Percentiles rank a stretch among this genome's conserved stretches.
These are phyloP conservation scores for Buceros bicornis DNA, from an alignment of 2,797 vertebrate genomes.

Conservation along the genomic window DNA sequence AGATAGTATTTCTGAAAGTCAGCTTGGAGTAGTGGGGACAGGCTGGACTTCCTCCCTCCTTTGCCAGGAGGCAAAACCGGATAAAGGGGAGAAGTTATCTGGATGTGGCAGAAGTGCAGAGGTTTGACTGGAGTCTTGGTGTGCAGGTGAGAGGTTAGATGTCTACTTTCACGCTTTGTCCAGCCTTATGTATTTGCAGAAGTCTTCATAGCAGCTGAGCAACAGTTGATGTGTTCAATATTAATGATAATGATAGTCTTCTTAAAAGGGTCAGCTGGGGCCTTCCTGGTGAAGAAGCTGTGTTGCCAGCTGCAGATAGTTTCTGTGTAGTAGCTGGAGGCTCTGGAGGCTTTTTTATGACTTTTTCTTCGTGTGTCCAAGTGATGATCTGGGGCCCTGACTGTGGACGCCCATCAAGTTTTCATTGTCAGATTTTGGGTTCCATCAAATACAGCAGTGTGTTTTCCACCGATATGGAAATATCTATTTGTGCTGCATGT, in stretches of 20 bases:
- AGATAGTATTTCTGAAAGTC: background rate
- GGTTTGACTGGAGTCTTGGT: background rate
- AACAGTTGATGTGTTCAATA: background rate
- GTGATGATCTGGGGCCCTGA: background rate
- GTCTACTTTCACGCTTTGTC: background rate
- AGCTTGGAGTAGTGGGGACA: background rate
- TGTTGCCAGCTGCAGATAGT: background rate
- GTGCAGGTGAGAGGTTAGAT: background rate
- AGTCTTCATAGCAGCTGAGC: background rate
- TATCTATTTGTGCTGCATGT: fast-evolving
- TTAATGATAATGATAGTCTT: background rate
- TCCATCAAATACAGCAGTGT: background rate
- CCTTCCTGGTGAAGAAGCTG: background rate
- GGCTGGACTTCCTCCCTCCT: background rate
- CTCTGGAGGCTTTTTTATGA: background rate
- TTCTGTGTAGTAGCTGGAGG: background rate
- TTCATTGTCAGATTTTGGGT: background rate
- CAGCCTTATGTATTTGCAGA: background rate
- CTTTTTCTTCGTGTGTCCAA: background rate
- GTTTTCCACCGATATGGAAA: background rate
- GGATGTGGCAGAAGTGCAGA: background rate
- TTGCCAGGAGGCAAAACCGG: background rate
- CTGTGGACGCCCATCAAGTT: background rate
- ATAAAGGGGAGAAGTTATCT: background rate
- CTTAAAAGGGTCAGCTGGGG: background rate